Evolutionary conservation across 2,113 vertebrate species (phyloP).

Genomic region (Puntigrus tetrazona): DNA sequence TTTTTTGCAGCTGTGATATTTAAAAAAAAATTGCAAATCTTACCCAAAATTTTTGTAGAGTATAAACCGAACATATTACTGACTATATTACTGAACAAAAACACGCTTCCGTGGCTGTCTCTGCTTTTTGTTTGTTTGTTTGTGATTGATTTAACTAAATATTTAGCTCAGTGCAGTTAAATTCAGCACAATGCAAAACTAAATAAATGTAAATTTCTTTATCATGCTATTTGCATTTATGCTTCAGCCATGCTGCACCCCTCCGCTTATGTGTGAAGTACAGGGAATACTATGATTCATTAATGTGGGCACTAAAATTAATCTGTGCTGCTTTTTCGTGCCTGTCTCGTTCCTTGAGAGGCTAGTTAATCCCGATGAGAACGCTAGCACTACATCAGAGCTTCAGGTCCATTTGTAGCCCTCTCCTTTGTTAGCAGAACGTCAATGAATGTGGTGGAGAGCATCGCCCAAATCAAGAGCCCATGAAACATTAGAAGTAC

Average conservation of each 20-base stretch:
- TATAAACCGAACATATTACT: too few species aligned
- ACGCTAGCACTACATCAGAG: not conserved
- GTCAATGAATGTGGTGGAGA: slow-evolving; percentile 43
- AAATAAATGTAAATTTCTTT: not conserved
- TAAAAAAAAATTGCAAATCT: not conserved
- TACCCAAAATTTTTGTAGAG: not conserved
- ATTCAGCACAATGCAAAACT: not conserved
- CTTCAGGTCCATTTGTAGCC: not conserved
- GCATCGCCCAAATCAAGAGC: slow-evolving; percentile 41
- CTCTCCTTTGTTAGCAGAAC: not conserved
- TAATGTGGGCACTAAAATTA: not conserved
- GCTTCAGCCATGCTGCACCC: not conserved
- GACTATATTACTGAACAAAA: not conserved
- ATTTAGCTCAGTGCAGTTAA: not conserved
- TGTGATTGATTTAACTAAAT: not conserved
- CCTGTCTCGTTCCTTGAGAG: not conserved
- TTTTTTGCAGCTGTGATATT: not conserved
- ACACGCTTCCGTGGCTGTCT: not conserved
- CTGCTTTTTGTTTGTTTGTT: not conserved
- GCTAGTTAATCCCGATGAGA: not conserved
- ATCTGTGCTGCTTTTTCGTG: not conserved
- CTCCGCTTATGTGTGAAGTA: not conserved
- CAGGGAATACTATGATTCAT: not conserved
- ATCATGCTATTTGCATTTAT: not conserved
- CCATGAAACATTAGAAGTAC: slow-evolving; percentile 44